Evolutionary conservation across 2,113 vertebrate genomes (phyloP), one percentile per base, ranked within the genome.

Genomic region (Muntiacus muntjak): DNA sequence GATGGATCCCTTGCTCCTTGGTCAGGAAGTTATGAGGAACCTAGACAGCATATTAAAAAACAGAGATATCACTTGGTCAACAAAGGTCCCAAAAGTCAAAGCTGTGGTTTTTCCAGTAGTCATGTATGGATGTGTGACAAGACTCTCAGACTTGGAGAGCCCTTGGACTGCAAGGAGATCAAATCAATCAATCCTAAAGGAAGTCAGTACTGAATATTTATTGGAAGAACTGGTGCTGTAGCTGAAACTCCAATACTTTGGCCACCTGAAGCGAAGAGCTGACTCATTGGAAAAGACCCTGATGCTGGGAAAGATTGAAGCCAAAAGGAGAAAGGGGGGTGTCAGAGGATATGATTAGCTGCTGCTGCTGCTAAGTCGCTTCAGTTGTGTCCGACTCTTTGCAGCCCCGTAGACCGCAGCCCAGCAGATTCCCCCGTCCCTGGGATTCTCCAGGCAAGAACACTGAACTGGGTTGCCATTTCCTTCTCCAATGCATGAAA

Each of bases 351-450:
- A 62, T 62, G 60, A 30, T 30, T 60, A 60, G 12, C 58, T 60
- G 26, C 58, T 60, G 58, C 58, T 30, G 26, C 5, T 60, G 58
- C 26, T 6, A 60, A 60, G 58, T 60, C 2, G 1, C 58, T 60
- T 60, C 58, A 30, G 58, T 60, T 30, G 58, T 60, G 12, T 60
- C 26, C 2, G 0, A 60, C 58, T 30, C 58, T 60, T 5, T 30
- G 26, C 1, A 0, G 28, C 12, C 11, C 58, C 58, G 6, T 60
- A 60, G 58, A 60, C 13, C 0, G 12, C 58, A 60, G 58, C 58
- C 12, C 2, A 60, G 12, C 26, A 60, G 58, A 12, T 0, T 60
- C 12, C 58, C 12, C 26, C 0, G 12, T 60, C 58, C 26, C 58
- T 60, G 58, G 58, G 58, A 60, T 60, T 60, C 58, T 60, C 58